Base-by-base conservation (phyloP, 2,888 invertebrate genomes). In the Dioctria rufipes region DNA sequence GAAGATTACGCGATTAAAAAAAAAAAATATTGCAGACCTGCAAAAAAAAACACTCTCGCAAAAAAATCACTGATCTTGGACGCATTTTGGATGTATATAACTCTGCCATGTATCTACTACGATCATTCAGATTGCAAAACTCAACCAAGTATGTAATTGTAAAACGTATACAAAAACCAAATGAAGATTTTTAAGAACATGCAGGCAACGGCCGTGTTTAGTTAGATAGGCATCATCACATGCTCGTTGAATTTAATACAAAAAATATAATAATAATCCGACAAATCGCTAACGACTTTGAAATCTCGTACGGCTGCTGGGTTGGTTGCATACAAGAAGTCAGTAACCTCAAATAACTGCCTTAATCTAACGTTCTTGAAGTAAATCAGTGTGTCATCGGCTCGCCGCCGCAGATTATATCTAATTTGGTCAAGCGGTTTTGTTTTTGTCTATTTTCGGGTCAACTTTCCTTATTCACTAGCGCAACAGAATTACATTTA, bases 331-430 rank as follows among this genome's bases (percentile, higher is more conserved):
- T 40, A 3, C 51, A 51, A 6, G 39, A 51, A 39, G 71, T 71
- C 54, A 71, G 51, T 71, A 71, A 71, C 71, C 71, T 51, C 71
- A 51, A 49, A 39, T 54, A 49, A 54, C 54, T 71, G 54, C 51
- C 54, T 71, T n/a, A 54, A 39, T 71, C 49, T 51, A 71, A 71
- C 54, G 54, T 71, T 71, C 71, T 71, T 51, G 39, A 71, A 71
- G 71, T 71, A 71, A 71, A 71, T 71, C 71, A 71, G 51, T 71
- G 71, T 71, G 71, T 71, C 71, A 71, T 54, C 71, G 54, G 49
- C 67, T 67, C 67, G 46, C 67, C 13, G n/a, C n/a, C 65, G 46
- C 71, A 71, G 71, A 71, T 71, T 71, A 51, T n/a, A 39, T 71
- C 71, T 71, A 71, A 71, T 54, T 71, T 71, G 54, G 71, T 71